Evolutionary conservation across 2,113 vertebrate species (phyloP), one percentile per base, ranked within the genome.

Genomic region (Panthera uncia): DNA sequence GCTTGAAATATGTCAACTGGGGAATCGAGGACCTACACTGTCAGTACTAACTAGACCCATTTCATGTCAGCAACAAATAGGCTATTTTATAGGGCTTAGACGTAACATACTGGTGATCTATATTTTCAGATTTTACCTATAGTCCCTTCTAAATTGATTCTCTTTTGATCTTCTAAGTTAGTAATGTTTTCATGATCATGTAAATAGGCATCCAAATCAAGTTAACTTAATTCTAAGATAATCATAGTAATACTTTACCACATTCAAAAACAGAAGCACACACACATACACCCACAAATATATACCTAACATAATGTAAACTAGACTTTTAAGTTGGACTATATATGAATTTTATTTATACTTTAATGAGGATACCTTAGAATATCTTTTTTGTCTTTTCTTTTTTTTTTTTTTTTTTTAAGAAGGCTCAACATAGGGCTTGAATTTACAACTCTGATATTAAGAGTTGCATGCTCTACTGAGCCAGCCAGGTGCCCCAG

Each of bases 291-390:
- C 48, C 81, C 7, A 92, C 19, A 71, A 25, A 78, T 5, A 93
- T 23, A 76, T 31, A 92, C 3, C 50, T 69, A 73, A 74, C 12
- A 29, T 38, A 69, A 7, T 78, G 10, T 63, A 76, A 95, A 91
- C 15, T 90, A 87, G 38, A 82, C 50, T 87, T 93, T 90, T 55
- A 96, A 83, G 55, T 52, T 87, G 19, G 36, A 73, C 21, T 97
- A 23, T 25, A 48, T 48, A 71, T n/a, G 27, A 76, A 86, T 78
- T 85, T 76, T 82, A 85, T 82, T 71, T 94, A 86, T 73, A 66
- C 23, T 63, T 81, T 55, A 89, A 84, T 88, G n/a, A 95, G 13
- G 69, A 23, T 41, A 83, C 38, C 50, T 92, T 90, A 90, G 68
- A 7, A 33, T 90, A 96, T 85, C 1, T 63, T 86, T 68, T 65